These are phyloP conservation scores for Rotaria macrura DNA, from an alignment of 2,888 invertebrate genomes.

Conservation along the genomic window DNA sequence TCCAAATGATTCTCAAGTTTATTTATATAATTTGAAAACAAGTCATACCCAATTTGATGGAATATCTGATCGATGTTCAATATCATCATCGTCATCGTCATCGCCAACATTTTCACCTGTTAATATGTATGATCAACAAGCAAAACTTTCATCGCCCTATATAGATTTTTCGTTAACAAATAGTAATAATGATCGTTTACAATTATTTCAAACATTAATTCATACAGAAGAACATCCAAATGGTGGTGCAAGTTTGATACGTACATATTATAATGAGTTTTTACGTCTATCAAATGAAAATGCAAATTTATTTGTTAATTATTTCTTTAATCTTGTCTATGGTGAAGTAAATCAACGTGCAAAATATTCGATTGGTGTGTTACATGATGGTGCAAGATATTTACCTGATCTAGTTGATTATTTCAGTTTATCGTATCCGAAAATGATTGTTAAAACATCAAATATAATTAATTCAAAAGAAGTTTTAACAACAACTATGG, in stretches of 20 bases:
- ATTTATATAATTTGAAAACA: neutral
- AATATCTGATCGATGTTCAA: neutral
- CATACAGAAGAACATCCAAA: conserved; percentile 83
- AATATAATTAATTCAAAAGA: conserved; percentile 73
- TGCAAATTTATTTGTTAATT: conserved; percentile 66
- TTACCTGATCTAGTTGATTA: conserved; percentile 82
- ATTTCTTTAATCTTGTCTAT: conserved; percentile 67
- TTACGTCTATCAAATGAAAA: conserved; percentile 54
- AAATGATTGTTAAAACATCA: conserved; percentile 79
- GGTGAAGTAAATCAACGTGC: conserved; percentile 51
- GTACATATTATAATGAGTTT: conserved; percentile 80
- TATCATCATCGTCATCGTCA: neutral
- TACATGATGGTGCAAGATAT: conserved; percentile 70
- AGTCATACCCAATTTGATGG: neutral
- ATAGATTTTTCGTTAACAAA: neutral
- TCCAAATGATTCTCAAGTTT: conserved; percentile 10
- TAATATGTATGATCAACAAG: neutral
- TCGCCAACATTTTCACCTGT: neutral
- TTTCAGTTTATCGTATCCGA: conserved; percentile 71
- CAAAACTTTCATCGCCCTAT: neutral
- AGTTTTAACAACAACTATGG: conserved; percentile 81
- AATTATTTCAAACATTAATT: conserved; percentile 52
- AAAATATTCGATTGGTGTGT: conserved; percentile 83
- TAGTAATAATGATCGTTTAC: neutral
- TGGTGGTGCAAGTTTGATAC: conserved; percentile 81